Conservation (phyloP, 2,888 invertebrate genomes). For the Achlya flavicornis region DNA sequence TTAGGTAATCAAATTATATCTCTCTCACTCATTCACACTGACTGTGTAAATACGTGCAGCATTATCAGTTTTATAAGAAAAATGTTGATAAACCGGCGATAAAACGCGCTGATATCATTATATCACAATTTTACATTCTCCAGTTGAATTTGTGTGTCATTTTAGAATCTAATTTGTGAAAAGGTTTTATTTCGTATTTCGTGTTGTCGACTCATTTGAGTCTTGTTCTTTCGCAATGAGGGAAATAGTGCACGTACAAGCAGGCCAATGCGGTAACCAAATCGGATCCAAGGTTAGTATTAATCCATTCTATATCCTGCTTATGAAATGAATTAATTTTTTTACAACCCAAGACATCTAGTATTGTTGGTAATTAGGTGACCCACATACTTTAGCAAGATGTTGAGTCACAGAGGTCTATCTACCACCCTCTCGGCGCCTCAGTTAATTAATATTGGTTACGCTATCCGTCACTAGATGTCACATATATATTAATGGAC, state of each 20-base stretch:
- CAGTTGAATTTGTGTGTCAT: not conserved
- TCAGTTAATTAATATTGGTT: not conserved
- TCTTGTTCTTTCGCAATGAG: slow-evolving; percentile 85
- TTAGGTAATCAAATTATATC: slow-evolving; percentile 1
- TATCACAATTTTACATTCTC: not conserved
- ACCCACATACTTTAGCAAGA: not conserved
- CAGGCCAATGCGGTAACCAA: slow-evolving; percentile 97
- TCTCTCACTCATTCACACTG: not conserved
- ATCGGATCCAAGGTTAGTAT: slow-evolving; percentile 93
- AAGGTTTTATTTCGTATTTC: not conserved
- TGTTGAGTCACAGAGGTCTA: not conserved
- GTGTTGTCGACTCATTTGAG: slow-evolving; percentile 8
- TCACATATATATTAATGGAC: not conserved
- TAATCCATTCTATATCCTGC: not conserved
- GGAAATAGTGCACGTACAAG: slow-evolving; percentile 97
- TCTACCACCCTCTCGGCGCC: not conserved
- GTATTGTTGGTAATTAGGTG: not conserved
- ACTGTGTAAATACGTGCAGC: not conserved
- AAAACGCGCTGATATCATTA: not conserved
- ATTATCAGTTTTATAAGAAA: slow-evolving; percentile 7
- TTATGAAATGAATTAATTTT: not conserved
- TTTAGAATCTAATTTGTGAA: not conserved
- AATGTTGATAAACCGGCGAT: slow-evolving; percentile 7
- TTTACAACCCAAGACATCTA: not conserved
- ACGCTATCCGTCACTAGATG: not conserved